Evolutionary conservation across 2,113 vertebrate genomes (phyloP), one percentile per base, ranked within the genome.

Genomic region (Dasypus novemcinctus): DNA sequence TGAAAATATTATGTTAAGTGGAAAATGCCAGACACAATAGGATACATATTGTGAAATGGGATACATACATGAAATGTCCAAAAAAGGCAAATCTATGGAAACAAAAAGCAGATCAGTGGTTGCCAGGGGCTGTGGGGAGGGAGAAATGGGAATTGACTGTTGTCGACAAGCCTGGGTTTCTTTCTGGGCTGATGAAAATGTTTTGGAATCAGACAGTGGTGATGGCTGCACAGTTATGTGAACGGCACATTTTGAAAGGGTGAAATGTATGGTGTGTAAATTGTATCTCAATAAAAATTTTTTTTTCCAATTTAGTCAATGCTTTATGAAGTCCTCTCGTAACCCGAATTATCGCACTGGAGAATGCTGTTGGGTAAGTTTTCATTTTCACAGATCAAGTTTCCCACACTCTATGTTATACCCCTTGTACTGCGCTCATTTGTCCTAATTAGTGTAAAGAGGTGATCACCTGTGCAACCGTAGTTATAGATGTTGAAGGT

Each of bases 401-500:
- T 64, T 66, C 38, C 23, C 33, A 31, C 31, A 61, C 11, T 38
- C 46, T 57, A 27, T 18, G 2, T 71, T 4, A 43, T 7, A 13
- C 27, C 27, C 52, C 29, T n/a, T 25, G 7, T 17, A 13, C 49
- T 15, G 1, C 31, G 20, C 9, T 1, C 36, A 1, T 0, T 0
- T 0, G 69, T 43, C 49, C 85, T 81, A 33, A 63, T 31, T 25
- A 0, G 0, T 7, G 2, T 29, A 1, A 3, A 41, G 4, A 7
- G 0, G 2, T 38, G 10, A 98, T 88, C 52, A 99, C 99, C 99
- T 93, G 99, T 99, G 97, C 99, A 99, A 95, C 99, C 99, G 0
- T 99, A 99, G 98, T 99, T 99, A 89, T 99, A 99, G 95, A 99
- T 97, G 52, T 99, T 99, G 97, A 99, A 98, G 17, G 99, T 99